Evolutionary conservation across 2,888 invertebrate genomes (phyloP), one percentile per base, ranked within the genome.

Genomic region (Diploptera punctata): DNA sequence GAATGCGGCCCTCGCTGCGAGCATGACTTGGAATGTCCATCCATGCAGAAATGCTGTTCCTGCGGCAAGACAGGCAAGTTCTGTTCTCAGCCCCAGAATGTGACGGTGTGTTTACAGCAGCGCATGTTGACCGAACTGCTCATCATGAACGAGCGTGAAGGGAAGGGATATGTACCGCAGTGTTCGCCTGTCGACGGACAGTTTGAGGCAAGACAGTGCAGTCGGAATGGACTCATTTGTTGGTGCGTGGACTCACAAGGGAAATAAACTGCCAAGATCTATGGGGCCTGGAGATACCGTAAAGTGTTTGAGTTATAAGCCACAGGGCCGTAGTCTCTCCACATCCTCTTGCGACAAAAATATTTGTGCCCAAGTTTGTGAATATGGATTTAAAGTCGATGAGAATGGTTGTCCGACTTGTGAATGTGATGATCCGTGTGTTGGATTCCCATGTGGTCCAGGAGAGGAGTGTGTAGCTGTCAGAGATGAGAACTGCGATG

Each of bases 391-490:
- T 81, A 91, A 91, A 82, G 86, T 88, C 26, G 87, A 88, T 75
- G 82, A 84, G 7, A 86, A 88, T 67, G 94, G 93, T 0, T 95
- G 95, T 78, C 90, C 92, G 0, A 93, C 91, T 0, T 95, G 95
- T 80, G 93, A 94, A 81, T 95, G 95, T 80, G 92, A 93, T 67
- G 91, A 94, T 80, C 94, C 94, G 0, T 95, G 94, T 78, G 91
- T 92, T 73, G 92, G 93, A 43, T 76, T 57, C 67, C 60, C 38
- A 24, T 74, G 73, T 24, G 43, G 62, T 3, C 80, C 76, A 31
- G 91, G 89, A 16, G 91, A 93, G 73, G 91, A 92, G 79, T 95
- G 95, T 79, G 88, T 91, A 71, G 85, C 89, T 77, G 87, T 90
- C n/a, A 89, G 88, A 73, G 91, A 92, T 79, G 86, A 88, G 7